Evolutionary conservation across 2,888 invertebrate genomes (phyloP).

Genomic region (Aricia artaxerxes): DNA sequence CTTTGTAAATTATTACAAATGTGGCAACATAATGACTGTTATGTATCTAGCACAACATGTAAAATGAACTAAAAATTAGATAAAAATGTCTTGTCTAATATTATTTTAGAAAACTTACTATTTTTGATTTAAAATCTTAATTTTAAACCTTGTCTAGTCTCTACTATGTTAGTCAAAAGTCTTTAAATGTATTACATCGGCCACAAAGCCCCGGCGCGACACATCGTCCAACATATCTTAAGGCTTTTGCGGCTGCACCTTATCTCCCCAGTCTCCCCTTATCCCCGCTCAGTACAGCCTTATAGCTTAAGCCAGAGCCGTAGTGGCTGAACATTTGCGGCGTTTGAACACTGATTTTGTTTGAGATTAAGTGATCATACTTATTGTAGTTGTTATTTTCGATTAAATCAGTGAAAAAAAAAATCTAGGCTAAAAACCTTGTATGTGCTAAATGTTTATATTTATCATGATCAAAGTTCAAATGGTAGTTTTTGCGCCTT

Average conservation of each 20-base stretch:
- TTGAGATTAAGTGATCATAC: not conserved
- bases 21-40: too few species aligned
- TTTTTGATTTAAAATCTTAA: not conserved
- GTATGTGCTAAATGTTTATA: too few species aligned
- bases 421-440: not conserved
- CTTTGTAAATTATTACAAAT: too few species aligned
- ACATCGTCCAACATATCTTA: not conserved
- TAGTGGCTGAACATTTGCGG: not conserved
- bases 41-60: too few species aligned
- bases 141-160: not conserved
- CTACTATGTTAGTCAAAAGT: not conserved
- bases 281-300: not conserved
- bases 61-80: too few species aligned
- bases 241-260: slow-evolving; percentile 7
- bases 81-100: too few species aligned
- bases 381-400: not conserved
- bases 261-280: slow-evolving; percentile 1
- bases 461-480: not conserved
- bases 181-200: not conserved
- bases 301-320: not conserved
- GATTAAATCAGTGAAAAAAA: not conserved
- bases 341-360: not conserved
- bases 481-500: too few species aligned
- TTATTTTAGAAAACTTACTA: not conserved
- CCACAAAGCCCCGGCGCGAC: not conserved